Base-by-base conservation (phyloP, 2,113 vertebrate species). In the Pogonocichla stellata region DNA sequence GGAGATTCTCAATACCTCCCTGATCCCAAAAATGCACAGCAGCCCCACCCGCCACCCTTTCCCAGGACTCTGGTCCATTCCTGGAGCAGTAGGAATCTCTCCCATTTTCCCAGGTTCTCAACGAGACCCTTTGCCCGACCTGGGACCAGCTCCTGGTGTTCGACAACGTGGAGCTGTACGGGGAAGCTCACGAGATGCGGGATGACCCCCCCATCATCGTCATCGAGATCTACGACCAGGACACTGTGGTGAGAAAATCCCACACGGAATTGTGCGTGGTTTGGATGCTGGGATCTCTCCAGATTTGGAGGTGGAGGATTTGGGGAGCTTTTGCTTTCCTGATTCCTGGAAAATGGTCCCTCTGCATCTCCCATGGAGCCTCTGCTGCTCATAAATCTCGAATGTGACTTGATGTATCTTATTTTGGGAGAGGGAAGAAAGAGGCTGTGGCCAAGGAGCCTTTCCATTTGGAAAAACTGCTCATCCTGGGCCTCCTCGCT, bases 181-280 rank as follows among this genome's bases (percentile, higher is more conserved):
- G 86, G 50, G 86, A 88, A 36, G 75, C 75, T 26, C 86, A 88
- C 9, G 86, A 88, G 75, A 72, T 88, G 86, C 31, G 86, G 22
- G 86, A 88, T 1, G 86, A 88, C 10, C 86, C 86, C 1, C 86
- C 86, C 75, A 88, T 88, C 75, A 88, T 88, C 5, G 86, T 88
- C 86, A 88, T 88, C 22, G 86, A 88, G 86, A 88, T 88, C 86
- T 88, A 88, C 12, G 86, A 88, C 58, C 86, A 88, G 67, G 86
- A 88, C 77, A 88, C 86, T 0, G 9, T 88, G 86, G 86, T 88
- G 4, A 28, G 65, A 1, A 18, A 56, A 71, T 18, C 56, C 85
- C 48, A 5, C 17, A 10, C 0, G 10, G 29, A n/a, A 29, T 1
- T 11, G 4, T 2, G 10, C 0, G 1, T 1, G 48, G 13, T 20